Evolutionary conservation across 2,797 vertebrate genomes (phyloP).

Genomic region (Falco columbarius): DNA sequence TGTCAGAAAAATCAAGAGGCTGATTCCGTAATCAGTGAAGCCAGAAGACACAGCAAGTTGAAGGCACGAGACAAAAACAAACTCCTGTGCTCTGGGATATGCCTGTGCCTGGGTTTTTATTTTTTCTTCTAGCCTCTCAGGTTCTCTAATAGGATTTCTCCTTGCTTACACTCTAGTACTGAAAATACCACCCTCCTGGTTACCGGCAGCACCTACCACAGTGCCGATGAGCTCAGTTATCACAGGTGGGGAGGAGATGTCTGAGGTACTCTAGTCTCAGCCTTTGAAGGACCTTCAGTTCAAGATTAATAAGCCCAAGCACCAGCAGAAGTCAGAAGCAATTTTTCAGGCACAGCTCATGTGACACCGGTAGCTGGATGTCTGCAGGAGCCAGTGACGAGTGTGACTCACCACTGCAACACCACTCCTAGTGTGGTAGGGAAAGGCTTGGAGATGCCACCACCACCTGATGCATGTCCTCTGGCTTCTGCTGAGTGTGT

Average conservation of each 20-base stretch:
- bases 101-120: neutral
- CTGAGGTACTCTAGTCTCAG: neutral
- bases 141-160: neutral
- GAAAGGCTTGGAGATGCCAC: neutral
- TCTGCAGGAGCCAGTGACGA: neutral
- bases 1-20: conserved; percentile 1
- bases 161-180: neutral
- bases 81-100: neutral
- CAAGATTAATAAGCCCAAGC: neutral
- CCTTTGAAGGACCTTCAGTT: neutral
- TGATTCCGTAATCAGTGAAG: neutral
- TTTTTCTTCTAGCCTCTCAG: neutral
- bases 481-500: neutral
- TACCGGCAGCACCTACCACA: fast-evolving
- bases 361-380: neutral
- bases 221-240: fast-evolving
- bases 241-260: neutral
- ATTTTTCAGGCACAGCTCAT: neutral
- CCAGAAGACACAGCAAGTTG: neutral
- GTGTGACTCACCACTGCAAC: fast-evolving
- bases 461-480: fast-evolving
- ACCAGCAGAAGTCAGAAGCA: neutral
- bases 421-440: fast-evolving
- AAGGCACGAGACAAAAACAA: neutral
- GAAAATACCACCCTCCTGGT: neutral